Base-by-base conservation (phyloP, 1,140 invertebrate species). In the Microplitis mediator region DNA sequence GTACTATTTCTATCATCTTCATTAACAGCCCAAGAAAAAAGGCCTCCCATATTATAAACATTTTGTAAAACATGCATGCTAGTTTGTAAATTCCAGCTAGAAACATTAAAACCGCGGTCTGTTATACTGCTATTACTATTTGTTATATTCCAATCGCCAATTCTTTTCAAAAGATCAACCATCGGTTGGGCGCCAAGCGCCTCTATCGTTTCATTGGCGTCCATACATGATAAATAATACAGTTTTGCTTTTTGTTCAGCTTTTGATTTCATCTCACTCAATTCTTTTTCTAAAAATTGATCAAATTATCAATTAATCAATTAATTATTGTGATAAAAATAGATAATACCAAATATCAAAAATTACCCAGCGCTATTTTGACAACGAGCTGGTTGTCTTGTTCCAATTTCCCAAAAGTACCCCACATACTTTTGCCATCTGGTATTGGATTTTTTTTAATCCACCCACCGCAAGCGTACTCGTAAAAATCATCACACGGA, bases 401-500 rank as follows among this genome's bases (percentile, higher is more conserved):
- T 82, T 96, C 95, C 56, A 98, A 89, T 84, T 97, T 97, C 56
- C 93, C 93, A 84, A 98, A 98, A n/a, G 95, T 97, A 16, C 95
- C 95, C 97, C 97, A 98, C 64, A 92, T 93, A n/a, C 93, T 93
- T 82, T 95, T 94, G n/a, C 92, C 94, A 83, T 94, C 93, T 0
- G 97, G 97, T 73, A 98, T 95, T 0, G 96, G 95, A 87, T 98
- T 97, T 61, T 92, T 92, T 78, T 92, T 92, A 32, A 97, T 92
- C 97, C 97, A 98, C 0, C 94, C 94, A 13, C 96, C 96, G 81
- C 97, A 99, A 0, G 97, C 91, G 85, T 95, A 99, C 68, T 94
- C 89, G 85, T 98, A 99, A 87, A 99, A 99, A 85, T 99, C 96
- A 6, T 96, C 90, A 84, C 98, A 99, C 0, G 97, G 97, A 84